Base-by-base conservation (phyloP, 2,113 vertebrate genomes). In the Rhea pennata region DNA sequence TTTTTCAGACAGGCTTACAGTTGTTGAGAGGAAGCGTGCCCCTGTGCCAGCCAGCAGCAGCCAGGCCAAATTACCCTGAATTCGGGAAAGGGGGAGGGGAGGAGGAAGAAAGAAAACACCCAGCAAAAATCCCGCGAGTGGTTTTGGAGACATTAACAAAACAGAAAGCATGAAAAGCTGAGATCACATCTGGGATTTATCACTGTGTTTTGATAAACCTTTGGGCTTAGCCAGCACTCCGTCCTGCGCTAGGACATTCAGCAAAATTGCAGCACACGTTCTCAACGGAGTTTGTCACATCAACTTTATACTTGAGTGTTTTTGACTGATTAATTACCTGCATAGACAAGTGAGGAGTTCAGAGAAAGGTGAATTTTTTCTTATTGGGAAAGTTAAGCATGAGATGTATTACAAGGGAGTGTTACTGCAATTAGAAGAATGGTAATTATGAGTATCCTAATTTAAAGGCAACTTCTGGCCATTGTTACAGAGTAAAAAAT, bases 1-100 rank as follows among this genome's bases (percentile, higher is more conserved):
- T 95, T 97, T 97, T 98, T 94, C 95, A 97, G 96, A 96, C 96
- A 94, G 94, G 69, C 94, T 97, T 96, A 84, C 86, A 93, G 84
- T 95, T 98, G 92, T 96, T 87, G 93, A 90, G 97, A 97, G 96
- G 97, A 98, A 96, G 84, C 1, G 0, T 74, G 88, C 82, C 92
- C 90, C 87, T 93, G 91, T 94, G 96, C 96, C 96, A 97, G 97
- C 82, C 92, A 89, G 91, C 91, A 97, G 91, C 91, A 96, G 86
- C 26, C 71, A 95, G 94, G 93, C 87, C 70, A 95, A 95, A 96
- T 91, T 84, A 92, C 84, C 97, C 90, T 77, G 82, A 96, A 96
- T 96, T 95, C 90, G 81, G 90, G 88, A 83, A 90, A 96, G 92
- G 86, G 67, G 87, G 88, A 73, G 36, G 75, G n/a, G 62, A 81